Base-by-base conservation (phyloP, 37 sponge, comb jelly and placozoan genomes). In the Halichondria panicea region DNA sequence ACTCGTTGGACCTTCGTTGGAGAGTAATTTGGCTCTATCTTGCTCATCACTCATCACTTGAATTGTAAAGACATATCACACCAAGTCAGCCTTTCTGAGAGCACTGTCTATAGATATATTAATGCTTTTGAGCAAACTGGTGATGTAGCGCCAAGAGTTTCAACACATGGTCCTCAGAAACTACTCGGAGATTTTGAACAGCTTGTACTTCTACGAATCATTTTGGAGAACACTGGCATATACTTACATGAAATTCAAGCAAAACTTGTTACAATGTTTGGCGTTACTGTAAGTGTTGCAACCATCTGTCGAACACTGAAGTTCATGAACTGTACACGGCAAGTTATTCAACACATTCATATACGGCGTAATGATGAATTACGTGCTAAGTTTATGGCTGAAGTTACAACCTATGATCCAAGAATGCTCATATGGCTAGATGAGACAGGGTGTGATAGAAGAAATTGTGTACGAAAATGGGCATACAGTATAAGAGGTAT, bases 391-490 rank as follows among this genome's bases (percentile, higher is more conserved):
- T 72, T 56, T 35, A 72, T 72, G 73, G 63, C 75, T 28, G 46
- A 75, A 61, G 43, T 75, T 22, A 39, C 75, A 2, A 38, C 30
- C 31, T 77, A 46, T 50, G 78, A 77, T 77, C 66, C 66, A 12
- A 18, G 19, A 5, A 77, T 77, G 76, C 6, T 77, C 37, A 53
- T 66, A 45, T 77, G 78, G 67, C 18, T 68, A 7, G 79, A 67
- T 59, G 69, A 79, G 22, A 77, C 38, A 27, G 78, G 78, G 28
- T 77, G 66, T 46, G 78, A 77, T 32, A 13, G 68, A n/a, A 34
- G 66, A 19, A 19, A 77, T 40, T 66, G 66, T 64, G 50, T 18
- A 38, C 48, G 68, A 6, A 77, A 77, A 64, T 31, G 55, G 22
- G 66, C 55, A 30, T 77, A 77, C 27, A 33, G 31, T 61, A 39